Conservation (phyloP, 2,888 invertebrate species). For the Zeuzera pyrina region DNA sequence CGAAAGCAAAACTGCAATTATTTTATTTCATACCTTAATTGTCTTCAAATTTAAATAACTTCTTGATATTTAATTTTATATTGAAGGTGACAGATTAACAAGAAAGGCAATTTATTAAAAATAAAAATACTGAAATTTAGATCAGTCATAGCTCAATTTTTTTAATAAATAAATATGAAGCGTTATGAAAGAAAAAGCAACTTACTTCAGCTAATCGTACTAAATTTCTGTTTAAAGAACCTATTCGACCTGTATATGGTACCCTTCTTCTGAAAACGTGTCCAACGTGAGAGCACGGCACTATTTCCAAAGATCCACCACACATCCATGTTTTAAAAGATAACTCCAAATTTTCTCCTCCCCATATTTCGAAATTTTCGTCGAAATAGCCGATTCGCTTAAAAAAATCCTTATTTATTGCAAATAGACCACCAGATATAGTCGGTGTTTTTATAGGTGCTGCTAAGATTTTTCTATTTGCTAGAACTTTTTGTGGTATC, state of each 20-base stretch:
- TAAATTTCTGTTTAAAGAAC: slow-evolving; percentile 90
- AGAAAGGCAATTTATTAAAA: no score
- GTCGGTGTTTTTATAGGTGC: slow-evolving; percentile 94
- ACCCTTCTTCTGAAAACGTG: slow-evolving; percentile 96
- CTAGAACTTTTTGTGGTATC: slow-evolving; percentile 86
- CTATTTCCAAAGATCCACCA: slow-evolving; percentile 94
- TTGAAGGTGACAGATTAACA: no score
- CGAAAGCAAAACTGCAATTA: slow-evolving; percentile 1
- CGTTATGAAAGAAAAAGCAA: no score
- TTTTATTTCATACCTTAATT: slow-evolving; percentile 1
- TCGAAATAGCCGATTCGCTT: slow-evolving; percentile 95
- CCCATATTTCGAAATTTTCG: slow-evolving; percentile 98
- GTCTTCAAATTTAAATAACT: no score
- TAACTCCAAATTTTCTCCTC: slow-evolving; percentile 96
- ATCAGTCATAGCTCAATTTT: no score
- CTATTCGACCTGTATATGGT: slow-evolving; percentile 92
- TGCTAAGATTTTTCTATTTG: slow-evolving; percentile 80
- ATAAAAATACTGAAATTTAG: no score
- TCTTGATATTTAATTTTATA: no score
- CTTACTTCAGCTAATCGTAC: slow-evolving; percentile 88
- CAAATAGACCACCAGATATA: slow-evolving; percentile 97
- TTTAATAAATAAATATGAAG: no score
- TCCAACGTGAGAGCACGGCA: slow-evolving; percentile 99
- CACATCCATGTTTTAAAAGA: slow-evolving; percentile 99
- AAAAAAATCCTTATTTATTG: slow-evolving; percentile 92